Conservation (phyloP, 2,797 vertebrate genomes). For the Lacerta agilis region DNA sequence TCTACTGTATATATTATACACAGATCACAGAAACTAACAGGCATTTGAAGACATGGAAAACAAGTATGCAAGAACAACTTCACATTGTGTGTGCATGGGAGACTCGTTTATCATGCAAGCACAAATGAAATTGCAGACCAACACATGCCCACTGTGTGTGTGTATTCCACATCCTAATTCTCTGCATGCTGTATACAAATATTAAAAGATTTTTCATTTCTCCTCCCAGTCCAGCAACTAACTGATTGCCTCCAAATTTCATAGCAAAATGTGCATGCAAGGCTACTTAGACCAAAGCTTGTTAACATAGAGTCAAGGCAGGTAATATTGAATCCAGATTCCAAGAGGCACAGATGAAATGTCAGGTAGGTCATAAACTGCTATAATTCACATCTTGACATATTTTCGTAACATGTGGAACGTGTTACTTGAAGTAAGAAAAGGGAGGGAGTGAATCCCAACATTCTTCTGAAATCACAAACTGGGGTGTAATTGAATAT, state of each 20-base stretch:
- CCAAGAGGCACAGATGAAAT: slow-evolving; percentile 55
- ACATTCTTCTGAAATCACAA: slow-evolving; percentile 65
- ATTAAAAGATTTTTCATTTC: slow-evolving; percentile 29
- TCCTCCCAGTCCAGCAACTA: slow-evolving; percentile 16
- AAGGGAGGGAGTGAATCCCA: background rate
- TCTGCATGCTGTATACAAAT: slow-evolving; percentile 36
- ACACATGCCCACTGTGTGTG: background rate
- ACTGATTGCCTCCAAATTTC: slow-evolving; percentile 40
- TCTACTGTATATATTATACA: no score
- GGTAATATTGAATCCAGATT: slow-evolving; percentile 57
- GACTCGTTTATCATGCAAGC: background rate
- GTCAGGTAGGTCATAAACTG: slow-evolving; percentile 68
- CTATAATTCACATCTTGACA: slow-evolving; percentile 72
- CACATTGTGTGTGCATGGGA: background rate
- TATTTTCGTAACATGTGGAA: slow-evolving; percentile 74
- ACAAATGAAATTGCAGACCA: background rate
- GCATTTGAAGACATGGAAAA: background rate
- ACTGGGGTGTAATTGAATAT: slow-evolving; percentile 63
- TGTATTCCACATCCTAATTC: slow-evolving; percentile 24
- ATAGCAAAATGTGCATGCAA: slow-evolving; percentile 36
- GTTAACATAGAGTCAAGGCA: slow-evolving; percentile 13
- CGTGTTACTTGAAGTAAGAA: slow-evolving; percentile 63
- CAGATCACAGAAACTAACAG: background rate
- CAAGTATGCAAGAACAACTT: background rate
- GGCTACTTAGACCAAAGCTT: slow-evolving; percentile 45